phyloP scores from a whole-genome alignment of 2,888 invertebrate genomes.

The Mesochorus sp. region DNA sequence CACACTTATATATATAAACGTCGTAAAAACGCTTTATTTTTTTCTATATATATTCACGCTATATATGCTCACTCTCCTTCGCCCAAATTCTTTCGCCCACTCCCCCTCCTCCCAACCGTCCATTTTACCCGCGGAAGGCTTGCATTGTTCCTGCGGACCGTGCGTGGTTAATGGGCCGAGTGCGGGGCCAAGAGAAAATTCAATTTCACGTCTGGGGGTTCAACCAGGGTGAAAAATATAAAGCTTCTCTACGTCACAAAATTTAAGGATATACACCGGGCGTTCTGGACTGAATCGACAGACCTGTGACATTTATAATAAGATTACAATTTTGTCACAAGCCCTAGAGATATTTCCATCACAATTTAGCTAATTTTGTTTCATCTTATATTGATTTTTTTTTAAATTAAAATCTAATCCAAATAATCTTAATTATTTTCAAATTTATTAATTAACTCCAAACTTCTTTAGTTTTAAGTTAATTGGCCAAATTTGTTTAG shows the following conservation, averaged over 20 bases:
- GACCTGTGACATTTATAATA: background rate
- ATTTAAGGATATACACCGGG: background rate
- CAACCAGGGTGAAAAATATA: slow-evolving; percentile 42
- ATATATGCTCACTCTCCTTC: background rate
- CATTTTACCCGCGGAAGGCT: slow-evolving; percentile 26
- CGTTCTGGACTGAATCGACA: no score
- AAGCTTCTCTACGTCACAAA: slow-evolving; percentile 10
- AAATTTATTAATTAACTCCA: no score
- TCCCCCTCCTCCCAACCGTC: slow-evolving; percentile 4
- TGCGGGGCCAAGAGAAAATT: slow-evolving; percentile 44
- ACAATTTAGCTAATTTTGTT: no score
- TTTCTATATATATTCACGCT: background rate
- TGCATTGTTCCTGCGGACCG: slow-evolving; percentile 43
- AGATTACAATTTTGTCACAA: no score
- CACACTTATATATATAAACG: no score
- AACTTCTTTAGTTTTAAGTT: no score
- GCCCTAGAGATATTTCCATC: no score
- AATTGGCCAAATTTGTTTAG: no score
- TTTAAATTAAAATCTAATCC: no score
- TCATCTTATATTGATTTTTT: no score
- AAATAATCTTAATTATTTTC: no score
- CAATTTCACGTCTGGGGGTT: slow-evolving; percentile 51
- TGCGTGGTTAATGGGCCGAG: slow-evolving; percentile 55
- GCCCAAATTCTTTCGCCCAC: slow-evolving; percentile 26
- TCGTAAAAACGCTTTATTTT: background rate